phyloP scores from a whole-genome alignment of 1,140 invertebrate species.

The Macrostomum lignano region DNA sequence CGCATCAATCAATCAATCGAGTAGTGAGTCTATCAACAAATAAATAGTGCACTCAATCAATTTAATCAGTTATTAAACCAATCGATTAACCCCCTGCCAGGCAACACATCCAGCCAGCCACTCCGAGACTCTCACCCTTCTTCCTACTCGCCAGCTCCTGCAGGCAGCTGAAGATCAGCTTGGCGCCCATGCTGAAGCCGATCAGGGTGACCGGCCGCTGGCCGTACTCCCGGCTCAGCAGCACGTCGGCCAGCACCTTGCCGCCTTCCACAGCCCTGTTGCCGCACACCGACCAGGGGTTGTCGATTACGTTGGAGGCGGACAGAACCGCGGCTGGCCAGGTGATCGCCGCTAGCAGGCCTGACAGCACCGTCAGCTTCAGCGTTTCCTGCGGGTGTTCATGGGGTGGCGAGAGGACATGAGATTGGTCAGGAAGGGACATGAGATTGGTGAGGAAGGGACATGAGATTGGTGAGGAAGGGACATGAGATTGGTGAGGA shows the following conservation, averaged over 20 bases:
- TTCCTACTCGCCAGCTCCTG: constrained; percentile 25
- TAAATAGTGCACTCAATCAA: too few species aligned
- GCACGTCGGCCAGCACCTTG: constrained; percentile 38
- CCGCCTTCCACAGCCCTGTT: constrained; percentile 36
- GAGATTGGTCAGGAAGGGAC: too few species aligned
- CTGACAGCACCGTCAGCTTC: constrained; percentile 40
- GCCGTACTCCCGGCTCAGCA: constrained; percentile 37
- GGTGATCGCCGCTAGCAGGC: constrained; percentile 37
- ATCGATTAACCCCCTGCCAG: too few species aligned
- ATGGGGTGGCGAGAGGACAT: too few species aligned
- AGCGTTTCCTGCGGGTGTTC: constrained; percentile 45
- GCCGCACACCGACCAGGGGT: constrained; percentile 45
- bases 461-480: too few species aligned
- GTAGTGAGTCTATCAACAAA: too few species aligned
- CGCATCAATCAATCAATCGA: too few species aligned
- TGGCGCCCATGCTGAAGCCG: constrained; percentile 41
- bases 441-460: too few species aligned
- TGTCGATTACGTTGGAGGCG: constrained; percentile 38
- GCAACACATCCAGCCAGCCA: too few species aligned
- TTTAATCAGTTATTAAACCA: too few species aligned
- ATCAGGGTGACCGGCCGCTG: constrained; percentile 41
- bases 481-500: too few species aligned
- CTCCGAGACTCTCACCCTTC: too few species aligned
- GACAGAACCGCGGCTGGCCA: constrained; percentile 40
- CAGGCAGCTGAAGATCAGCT: constrained; percentile 41